Percentiles rank a stretch among this genome's conserved stretches.
Conservation (phyloP, 2,113 vertebrate genomes). For the Brevimyrus niger region DNA sequence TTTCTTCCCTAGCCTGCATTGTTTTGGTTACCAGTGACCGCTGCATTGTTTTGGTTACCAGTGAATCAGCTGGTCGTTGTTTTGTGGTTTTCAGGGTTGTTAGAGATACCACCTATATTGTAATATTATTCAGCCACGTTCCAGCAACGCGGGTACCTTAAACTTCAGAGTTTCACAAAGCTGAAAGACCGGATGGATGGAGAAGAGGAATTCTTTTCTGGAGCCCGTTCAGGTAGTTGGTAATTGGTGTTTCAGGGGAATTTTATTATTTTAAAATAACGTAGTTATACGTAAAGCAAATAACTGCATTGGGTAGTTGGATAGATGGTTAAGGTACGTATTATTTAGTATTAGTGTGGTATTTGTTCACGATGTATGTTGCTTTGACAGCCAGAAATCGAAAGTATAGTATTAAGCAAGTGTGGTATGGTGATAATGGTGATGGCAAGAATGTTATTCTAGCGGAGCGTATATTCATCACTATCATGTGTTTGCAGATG, state of each 20-base stretch:
- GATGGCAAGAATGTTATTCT: background rate
- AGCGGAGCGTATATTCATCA: background rate
- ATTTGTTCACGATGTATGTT: background rate
- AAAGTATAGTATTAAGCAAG: background rate
- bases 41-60: constrained; percentile 2
- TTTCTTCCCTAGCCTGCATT: background rate
- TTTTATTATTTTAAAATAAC: background rate
- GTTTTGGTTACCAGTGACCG: background rate
- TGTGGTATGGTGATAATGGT: background rate
- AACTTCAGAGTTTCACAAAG: background rate
- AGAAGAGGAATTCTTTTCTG: constrained; percentile 56
- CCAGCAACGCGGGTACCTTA: background rate
- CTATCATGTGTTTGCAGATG: constrained; percentile 64
- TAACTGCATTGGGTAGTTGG: background rate
- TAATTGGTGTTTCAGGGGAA: background rate
- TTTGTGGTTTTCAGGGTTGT: background rate
- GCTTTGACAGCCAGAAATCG: background rate
- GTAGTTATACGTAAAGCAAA: background rate
- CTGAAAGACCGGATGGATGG: constrained; percentile 48
- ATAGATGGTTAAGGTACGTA: background rate
- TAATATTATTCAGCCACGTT: background rate
- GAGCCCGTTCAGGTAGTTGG: constrained; percentile 50
- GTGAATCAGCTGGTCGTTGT: background rate
- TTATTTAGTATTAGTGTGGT: background rate
- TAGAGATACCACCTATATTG: background rate